phyloP scores from a whole-genome alignment of 2,113 vertebrate genomes.

The Chauna torquata region DNA sequence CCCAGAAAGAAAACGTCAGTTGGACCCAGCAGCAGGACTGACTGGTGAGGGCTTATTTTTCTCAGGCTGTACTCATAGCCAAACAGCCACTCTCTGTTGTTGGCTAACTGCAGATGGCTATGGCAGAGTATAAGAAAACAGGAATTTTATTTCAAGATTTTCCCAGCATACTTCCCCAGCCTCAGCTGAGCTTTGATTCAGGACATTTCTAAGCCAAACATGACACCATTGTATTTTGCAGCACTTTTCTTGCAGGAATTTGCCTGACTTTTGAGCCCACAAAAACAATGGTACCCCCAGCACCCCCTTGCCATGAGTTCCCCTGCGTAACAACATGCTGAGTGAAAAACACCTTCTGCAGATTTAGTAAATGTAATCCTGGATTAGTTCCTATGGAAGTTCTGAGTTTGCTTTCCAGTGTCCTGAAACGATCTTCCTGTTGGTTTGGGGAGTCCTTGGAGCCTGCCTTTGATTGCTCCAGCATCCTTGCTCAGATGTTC shows the following conservation, averaged over 20 bases:
- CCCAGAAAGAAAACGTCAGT: rapidly evolving
- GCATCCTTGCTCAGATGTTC: neutral
- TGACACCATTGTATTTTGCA: neutral
- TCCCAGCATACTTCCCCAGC: neutral
- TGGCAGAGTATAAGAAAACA: neutral
- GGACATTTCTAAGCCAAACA: neutral
- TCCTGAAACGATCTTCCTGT: neutral
- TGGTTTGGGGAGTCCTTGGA: neutral
- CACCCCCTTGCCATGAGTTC: neutral
- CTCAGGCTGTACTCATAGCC: neutral
- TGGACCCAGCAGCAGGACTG: neutral
- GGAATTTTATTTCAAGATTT: neutral
- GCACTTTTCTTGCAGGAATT: neutral
- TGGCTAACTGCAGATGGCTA: neutral
- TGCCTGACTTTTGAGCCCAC: neutral
- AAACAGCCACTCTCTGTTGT: neutral
- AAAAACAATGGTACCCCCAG: rapidly evolving
- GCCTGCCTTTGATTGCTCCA: neutral
- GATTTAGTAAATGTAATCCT: neutral
- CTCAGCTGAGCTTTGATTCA: neutral
- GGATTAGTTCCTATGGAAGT: neutral
- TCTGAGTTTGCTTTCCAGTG: neutral
- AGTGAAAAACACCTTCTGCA: neutral
- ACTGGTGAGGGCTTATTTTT: neutral
- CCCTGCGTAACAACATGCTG: neutral